phyloP scores from a whole-genome alignment of 2,888 invertebrate species.

The Saturnia japonica region DNA sequence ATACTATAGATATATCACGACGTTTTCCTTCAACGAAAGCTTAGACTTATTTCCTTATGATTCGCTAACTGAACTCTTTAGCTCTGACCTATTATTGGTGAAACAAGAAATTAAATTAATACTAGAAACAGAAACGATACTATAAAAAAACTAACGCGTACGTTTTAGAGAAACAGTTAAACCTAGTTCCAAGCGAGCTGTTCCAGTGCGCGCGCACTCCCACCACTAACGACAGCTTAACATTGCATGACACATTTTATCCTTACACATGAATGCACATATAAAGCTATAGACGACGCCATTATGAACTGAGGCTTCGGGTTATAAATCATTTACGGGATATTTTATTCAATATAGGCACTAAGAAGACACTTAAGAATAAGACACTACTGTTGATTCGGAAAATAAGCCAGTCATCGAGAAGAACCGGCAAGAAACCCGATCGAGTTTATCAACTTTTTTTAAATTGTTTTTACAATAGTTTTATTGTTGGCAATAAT shows the following conservation, averaged over 20 bases:
- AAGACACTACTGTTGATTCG: too few relatives aligned
- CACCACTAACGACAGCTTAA: not conserved
- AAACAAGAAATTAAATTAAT: not conserved
- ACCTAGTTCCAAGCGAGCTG: not conserved
- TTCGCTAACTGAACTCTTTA: not conserved
- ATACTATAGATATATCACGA: not conserved
- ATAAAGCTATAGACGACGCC: too few relatives aligned
- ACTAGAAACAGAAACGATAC: not conserved
- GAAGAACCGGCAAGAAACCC: too few relatives aligned
- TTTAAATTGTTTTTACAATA: too few relatives aligned
- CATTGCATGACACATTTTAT: not conserved
- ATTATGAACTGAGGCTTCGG: too few relatives aligned
- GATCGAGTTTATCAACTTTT: too few relatives aligned
- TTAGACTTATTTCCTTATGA: not conserved
- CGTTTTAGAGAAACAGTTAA: conserved; percentile 4
- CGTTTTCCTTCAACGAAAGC: not conserved
- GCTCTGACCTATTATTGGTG: not conserved
- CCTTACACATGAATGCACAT: too few relatives aligned
- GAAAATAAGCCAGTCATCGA: too few relatives aligned
- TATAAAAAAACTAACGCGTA: not conserved
- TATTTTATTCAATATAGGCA: too few relatives aligned
- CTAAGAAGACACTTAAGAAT: too few relatives aligned
- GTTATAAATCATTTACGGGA: too few relatives aligned
- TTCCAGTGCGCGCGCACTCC: not conserved
- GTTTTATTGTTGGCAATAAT: too few relatives aligned